Conservation (phyloP, 2,113 vertebrate genomes). For the Macrotus californicus region DNA sequence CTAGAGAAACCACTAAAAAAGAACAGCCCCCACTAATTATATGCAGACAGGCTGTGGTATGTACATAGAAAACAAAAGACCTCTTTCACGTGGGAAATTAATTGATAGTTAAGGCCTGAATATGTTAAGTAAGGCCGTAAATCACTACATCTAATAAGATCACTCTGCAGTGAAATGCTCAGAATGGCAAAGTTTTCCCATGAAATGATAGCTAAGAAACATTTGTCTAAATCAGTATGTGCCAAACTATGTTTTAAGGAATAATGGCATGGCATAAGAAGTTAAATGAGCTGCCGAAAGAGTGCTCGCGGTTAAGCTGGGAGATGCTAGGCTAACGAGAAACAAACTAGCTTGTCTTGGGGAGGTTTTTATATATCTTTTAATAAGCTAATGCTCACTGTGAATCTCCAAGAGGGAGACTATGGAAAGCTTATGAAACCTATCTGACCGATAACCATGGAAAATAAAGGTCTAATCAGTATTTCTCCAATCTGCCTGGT, state of each 20-base stretch:
- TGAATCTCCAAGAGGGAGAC: background rate
- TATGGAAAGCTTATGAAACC: background rate
- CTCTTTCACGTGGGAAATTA: background rate
- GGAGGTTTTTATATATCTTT: background rate
- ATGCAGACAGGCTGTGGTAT: background rate
- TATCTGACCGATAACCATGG: background rate
- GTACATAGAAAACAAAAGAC: background rate
- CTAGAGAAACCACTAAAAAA: background rate
- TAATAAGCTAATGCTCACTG: background rate
- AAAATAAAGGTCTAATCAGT: background rate
- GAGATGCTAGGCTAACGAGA: background rate
- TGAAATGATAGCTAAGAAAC: background rate
- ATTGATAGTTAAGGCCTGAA: background rate
- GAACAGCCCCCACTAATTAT: background rate
- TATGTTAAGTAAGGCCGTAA: background rate
- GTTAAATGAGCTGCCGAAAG: background rate
- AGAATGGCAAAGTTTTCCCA: background rate
- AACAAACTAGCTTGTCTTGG: background rate
- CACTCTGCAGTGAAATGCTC: constrained; percentile 18
- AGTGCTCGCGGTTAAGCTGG: background rate
- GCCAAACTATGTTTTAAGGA: background rate
- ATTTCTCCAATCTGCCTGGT: background rate
- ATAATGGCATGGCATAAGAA: background rate
- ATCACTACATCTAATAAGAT: background rate
- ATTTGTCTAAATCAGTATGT: constrained; percentile 15